phyloP scores from a whole-genome alignment of 2,113 vertebrate species.

The Nematolebias whitei region DNA sequence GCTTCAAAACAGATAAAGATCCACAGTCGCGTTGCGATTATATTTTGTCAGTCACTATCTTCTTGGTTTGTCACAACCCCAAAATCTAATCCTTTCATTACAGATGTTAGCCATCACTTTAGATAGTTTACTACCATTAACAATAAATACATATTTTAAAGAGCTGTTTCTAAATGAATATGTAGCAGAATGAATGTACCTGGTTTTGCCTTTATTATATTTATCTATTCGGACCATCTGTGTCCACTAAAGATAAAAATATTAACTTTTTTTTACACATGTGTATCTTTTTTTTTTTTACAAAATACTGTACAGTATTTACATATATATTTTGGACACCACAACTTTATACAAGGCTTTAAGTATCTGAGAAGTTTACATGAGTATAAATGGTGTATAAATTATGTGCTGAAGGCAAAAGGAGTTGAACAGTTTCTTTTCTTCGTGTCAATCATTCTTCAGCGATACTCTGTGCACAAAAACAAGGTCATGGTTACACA shows the following conservation, averaged over 20 bases:
- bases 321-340: constrained; percentile 57
- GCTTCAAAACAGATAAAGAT: not conserved
- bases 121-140: no score
- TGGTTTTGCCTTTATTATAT: not conserved
- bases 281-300: constrained; percentile 23
- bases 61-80: not conserved
- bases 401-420: constrained; percentile 59
- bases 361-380: constrained; percentile 34
- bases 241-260: not conserved
- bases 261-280: constrained; percentile 19
- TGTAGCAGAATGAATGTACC: not conserved
- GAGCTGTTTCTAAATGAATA: not conserved
- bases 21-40: not conserved
- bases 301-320: constrained; percentile 54
- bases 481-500: constrained; percentile 3
- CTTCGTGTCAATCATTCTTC: constrained; percentile 50
- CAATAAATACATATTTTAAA: no score
- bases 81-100: not conserved
- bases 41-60: not conserved
- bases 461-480: constrained; percentile 56
- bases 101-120: no score
- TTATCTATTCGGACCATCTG: not conserved
- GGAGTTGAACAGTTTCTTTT: not conserved
- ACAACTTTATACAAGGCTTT: constrained; percentile 14
- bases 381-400: constrained; percentile 46